Evolutionary conservation across 1,140 invertebrate genomes (phyloP).

Genomic region (Neocloeon triangulifer): DNA sequence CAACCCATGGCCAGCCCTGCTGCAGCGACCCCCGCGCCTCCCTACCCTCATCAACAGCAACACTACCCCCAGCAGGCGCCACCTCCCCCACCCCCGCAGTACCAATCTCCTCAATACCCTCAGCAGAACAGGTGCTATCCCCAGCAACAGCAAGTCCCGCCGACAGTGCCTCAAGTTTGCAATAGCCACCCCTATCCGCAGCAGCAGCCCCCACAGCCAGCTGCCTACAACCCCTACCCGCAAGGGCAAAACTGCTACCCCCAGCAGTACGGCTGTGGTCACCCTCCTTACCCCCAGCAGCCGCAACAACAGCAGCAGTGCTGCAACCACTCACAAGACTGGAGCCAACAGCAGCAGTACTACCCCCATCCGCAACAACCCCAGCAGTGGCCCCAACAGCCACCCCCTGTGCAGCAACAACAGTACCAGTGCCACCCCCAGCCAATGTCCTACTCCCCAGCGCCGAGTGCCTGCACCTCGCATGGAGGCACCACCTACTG

Average conservation of each 20-base stretch:
- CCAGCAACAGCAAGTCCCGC: no score
- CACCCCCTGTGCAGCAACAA: slow-evolving; percentile 10
- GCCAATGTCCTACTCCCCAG: slow-evolving; percentile 11
- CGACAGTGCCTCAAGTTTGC: no score
- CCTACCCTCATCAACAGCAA: no score
- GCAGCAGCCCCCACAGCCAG: slow-evolving; percentile 10
- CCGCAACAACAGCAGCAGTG: slow-evolving; percentile 10
- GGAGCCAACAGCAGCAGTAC: slow-evolving; percentile 12
- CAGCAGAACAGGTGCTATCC: slow-evolving; percentile 7
- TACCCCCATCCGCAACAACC: slow-evolving; percentile 10
- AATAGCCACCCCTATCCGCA: slow-evolving; percentile 9
- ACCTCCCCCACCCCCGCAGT: slow-evolving; percentile 17
- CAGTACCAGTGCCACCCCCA: slow-evolving; percentile 14
- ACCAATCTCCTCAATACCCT: slow-evolving; percentile 5
- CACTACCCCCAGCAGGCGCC: no score
- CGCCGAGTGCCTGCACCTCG: slow-evolving; percentile 16
- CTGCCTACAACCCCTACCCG: slow-evolving; percentile 15
- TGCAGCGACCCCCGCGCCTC: slow-evolving; percentile 27
- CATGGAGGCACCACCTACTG: slow-evolving; percentile 9
- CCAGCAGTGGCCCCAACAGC: slow-evolving; percentile 14
- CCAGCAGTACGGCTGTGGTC: slow-evolving; percentile 10
- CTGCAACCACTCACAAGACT: slow-evolving; percentile 14
- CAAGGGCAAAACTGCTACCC: no score
- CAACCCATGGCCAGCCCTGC: slow-evolving; percentile 31
- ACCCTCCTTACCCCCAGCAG: slow-evolving; percentile 13